Base-by-base conservation (phyloP, 35 echinoderm and acorn worm genomes). In the Patiria miniata region DNA sequence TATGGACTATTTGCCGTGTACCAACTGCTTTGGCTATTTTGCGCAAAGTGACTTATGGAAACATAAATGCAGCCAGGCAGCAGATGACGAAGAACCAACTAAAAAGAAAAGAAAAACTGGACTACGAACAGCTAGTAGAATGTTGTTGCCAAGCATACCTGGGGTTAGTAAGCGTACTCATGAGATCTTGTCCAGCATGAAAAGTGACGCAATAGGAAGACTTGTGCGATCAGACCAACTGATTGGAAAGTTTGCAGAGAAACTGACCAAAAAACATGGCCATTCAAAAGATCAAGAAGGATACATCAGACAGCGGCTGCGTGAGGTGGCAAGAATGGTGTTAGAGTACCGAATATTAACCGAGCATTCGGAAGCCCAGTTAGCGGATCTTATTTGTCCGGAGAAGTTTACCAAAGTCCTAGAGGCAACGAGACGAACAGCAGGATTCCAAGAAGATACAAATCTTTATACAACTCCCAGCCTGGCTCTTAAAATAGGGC, bases 1-100 rank as follows among this genome's bases (percentile, higher is more conserved):
- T 26, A n/a, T 7, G 37, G 85, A 88, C 52, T 95, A 88, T 60
- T 51, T 95, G 51, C 89, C 93, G 39, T 95, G 93, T 44, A 58
- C 83, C 52, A 40, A 30, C 36, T 95, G 88, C 39, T 82, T 56
- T 60, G 88, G 93, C 9, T 91, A 83, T 82, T 87, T 81, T 59
- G 36, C 88, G 9, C 81, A 95, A 52, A 82, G 22, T 30, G 86
- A 86, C 19, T 32, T 95, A n/a, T 85, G 89, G 84, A 94, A 94
- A 17, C 89, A 95, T 52, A 76, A 57, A 37, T 91, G 89, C 51
- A 33, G 36, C 39, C 10, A 85, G 76, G 39, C 22, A 89, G 10
- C 21, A 29, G 57, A 61, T 37, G 53, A 80, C 9, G 42, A 93
- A 73, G 37, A 68, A 84, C 37, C 80, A 5, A 47, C 42, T 47